Base-by-base conservation (phyloP, 1,140 invertebrate genomes). In the Eurytemora carolleeae region DNA sequence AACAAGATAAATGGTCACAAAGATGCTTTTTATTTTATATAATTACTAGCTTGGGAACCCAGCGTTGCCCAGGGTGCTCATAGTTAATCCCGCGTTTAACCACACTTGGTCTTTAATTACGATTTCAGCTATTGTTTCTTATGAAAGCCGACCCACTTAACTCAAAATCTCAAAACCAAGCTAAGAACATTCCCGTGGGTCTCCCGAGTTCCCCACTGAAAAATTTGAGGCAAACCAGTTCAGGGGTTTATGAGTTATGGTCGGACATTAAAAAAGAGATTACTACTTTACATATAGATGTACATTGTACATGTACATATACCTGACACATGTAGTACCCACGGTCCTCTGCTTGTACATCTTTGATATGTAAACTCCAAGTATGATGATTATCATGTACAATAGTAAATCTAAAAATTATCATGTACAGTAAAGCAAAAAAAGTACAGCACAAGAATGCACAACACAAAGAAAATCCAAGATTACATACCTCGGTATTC, bases 311-410 rank as follows among this genome's bases (percentile, higher is more conserved):
- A 61, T 22, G 64, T 54, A 31, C 61, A 12, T 12, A 44, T 44
- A 44, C 64, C 52, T 69, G 67, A 53, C 86, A 88, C 85, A 90
- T 88, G 72, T 89, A 91, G 72, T 86, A 87, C 12, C 87, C 87
- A 53, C 86, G 77, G 73, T 91, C 87, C 68, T 90, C 84, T 70
- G 86, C 82, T 68, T 90, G 86, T 17, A 88, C 87, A 68, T 83
- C 83, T 68, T 79, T 85, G 26, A 91, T 86, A 71, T 90, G 85
- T 52, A 92, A 75, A 56, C 86, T 74, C 87, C 87, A 93, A 16
- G 87, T 90, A 74, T 87, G 87, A 65, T 88, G 86, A 71, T 86
- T 88, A 72, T 89, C 87, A 70, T 88, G 85, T 1, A 85, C 86
- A 15, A 92, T 85, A 65, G 84, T 83, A 73, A 90, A 92, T 61